Conservation (phyloP, 1,140 invertebrate species). For the Cyphomyrmex costatus region DNA sequence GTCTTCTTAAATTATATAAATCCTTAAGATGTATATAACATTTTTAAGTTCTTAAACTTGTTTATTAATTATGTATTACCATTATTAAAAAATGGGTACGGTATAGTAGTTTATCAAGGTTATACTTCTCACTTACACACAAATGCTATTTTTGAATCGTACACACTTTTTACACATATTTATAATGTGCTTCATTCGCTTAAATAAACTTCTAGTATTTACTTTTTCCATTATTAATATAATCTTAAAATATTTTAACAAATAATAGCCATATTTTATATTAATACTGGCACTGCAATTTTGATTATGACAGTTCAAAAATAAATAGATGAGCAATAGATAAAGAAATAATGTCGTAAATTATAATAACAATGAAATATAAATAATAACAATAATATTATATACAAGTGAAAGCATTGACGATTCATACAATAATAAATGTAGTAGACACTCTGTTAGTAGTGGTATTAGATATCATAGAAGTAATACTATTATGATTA, state of each 20-base stretch:
- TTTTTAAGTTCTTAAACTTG: conserved; percentile 4
- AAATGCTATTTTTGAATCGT: neutral
- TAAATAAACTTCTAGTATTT: conserved; percentile 9
- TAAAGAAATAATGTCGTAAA: conserved; percentile 2
- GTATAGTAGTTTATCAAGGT: neutral
- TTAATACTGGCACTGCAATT: conserved; percentile 15
- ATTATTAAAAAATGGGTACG: neutral
- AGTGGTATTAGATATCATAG: neutral
- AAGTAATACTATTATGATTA: conserved; percentile 30
- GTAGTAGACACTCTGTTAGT: neutral
- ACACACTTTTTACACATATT: neutral
- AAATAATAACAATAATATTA: neutral
- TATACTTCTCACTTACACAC: conserved; percentile 4
- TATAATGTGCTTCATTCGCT: neutral
- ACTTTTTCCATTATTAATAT: conserved; percentile 13
- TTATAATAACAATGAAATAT: neutral
- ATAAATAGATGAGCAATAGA: conserved; percentile 1
- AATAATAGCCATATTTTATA: conserved; percentile 19
- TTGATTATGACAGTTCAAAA: neutral
- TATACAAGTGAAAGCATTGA: conserved; percentile 11
- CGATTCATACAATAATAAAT: conserved; percentile 26
- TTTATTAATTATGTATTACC: conserved; percentile 4
- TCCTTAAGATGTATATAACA: neutral
- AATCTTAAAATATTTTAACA: conserved; percentile 1
- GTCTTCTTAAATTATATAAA: conserved; percentile 51